Evolutionary conservation across 1,140 invertebrate genomes (phyloP).

Genomic region (Paraescarpia echinospica): DNA sequence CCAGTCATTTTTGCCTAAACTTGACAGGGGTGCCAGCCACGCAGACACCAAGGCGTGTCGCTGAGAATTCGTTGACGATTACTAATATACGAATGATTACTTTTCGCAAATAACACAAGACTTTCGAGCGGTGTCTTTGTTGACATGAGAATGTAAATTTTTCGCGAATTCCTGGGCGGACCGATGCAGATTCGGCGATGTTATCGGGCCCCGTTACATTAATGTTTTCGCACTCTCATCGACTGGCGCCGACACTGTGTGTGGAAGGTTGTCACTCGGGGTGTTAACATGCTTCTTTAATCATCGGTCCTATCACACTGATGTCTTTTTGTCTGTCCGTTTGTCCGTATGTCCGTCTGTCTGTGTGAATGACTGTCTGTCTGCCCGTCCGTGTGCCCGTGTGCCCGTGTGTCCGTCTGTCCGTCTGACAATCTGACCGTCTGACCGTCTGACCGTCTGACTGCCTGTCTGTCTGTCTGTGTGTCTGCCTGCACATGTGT

Average conservation of each 20-base stretch:
- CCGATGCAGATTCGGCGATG: not conserved
- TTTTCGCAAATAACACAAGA: not conserved
- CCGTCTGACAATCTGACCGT: constrained; percentile 28
- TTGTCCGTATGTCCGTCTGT: too few species aligned
- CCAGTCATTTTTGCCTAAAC: not conserved
- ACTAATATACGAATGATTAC: not conserved
- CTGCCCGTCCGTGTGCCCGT: constrained; percentile 12
- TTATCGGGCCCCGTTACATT: not conserved
- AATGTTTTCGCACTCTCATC: not conserved
- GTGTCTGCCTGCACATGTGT: too few species aligned
- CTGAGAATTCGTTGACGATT: not conserved
- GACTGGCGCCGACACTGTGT: constrained; percentile 19
- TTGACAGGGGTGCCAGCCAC: not conserved
- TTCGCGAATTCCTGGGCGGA: not conserved
- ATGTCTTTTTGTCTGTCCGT: too few species aligned
- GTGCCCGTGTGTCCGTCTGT: constrained; percentile 30
- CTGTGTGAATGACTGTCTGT: too few species aligned
- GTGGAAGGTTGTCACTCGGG: not conserved
- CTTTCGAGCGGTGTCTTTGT: not conserved
- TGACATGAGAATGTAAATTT: not conserved
- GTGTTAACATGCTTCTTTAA: constrained; percentile 23
- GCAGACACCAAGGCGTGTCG: not conserved
- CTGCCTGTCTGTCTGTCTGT: too few species aligned
- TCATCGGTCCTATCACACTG: constrained; percentile 13
- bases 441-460: not conserved